These are phyloP conservation scores for Canis aureus DNA, from an alignment of 2,113 vertebrate genomes.

Conservation along the genomic window DNA sequence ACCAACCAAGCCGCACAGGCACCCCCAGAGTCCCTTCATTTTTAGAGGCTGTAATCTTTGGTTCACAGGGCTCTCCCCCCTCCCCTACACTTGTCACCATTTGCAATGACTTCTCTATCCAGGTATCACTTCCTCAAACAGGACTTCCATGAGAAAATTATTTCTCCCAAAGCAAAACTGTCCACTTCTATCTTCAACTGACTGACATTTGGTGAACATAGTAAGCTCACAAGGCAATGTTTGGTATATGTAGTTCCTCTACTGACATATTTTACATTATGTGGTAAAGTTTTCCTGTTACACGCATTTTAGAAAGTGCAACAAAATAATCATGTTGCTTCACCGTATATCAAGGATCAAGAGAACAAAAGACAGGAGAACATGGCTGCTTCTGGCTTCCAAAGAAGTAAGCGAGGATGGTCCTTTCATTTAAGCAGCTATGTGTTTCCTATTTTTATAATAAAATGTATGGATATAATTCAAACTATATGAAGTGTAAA, in stretches of 20 bases:
- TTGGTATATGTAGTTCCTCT: background rate
- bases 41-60: background rate
- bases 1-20: background rate
- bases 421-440: background rate
- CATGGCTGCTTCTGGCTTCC: background rate
- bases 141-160: background rate
- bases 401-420: background rate
- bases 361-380: background rate
- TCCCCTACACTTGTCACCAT: background rate
- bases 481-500: background rate
- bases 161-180: background rate
- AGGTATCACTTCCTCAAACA: constrained; percentile 49
- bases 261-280: background rate
- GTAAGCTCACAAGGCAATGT: background rate
- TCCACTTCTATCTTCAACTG: background rate
- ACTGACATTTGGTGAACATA: background rate
- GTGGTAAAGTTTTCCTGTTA: background rate
- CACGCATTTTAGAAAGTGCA: background rate
- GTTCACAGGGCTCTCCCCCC: background rate
- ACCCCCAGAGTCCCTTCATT: background rate
- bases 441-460: background rate
- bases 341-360: background rate
- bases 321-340: background rate
- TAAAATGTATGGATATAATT: background rate
- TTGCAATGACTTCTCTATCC: constrained; percentile 22